These are phyloP conservation scores for Ranitomeya variabilis DNA, from an alignment of 2,113 vertebrate species.

Conservation along the genomic window DNA sequence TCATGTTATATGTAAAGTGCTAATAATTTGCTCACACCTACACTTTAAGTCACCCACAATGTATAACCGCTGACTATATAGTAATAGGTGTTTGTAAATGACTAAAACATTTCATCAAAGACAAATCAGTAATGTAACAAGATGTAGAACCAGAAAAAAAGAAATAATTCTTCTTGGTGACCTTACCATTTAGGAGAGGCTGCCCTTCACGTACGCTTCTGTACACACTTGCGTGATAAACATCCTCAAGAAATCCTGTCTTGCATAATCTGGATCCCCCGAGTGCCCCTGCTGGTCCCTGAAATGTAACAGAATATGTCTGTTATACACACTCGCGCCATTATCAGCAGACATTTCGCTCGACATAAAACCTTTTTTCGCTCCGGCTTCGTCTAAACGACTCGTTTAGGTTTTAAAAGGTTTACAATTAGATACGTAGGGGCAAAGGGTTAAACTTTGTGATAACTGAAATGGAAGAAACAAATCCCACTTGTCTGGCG, in stretches of 20 bases:
- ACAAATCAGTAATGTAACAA: background rate
- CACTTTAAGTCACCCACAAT: background rate
- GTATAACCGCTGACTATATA: background rate
- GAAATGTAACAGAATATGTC: conserved; percentile 71
- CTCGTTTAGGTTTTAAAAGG: conserved; percentile 80
- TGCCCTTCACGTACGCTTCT: conserved; percentile 83
- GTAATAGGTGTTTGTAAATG: background rate
- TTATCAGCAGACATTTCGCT: conserved; percentile 69
- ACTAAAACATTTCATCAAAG: background rate
- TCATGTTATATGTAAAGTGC: background rate
- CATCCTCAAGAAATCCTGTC: conserved; percentile 93
- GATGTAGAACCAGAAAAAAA: too few relatives aligned
- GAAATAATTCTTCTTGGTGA: conserved; percentile 45
- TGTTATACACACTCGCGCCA: conserved; percentile 63
- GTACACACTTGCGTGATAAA: conserved; percentile 85
- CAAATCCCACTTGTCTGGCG: conserved; percentile 87
- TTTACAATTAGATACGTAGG: conserved; percentile 80
- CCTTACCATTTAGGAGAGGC: conserved; percentile 88
- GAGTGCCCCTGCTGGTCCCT: conserved; percentile 86
- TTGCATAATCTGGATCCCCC: conserved; percentile 84
- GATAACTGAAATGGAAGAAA: conserved; percentile 82
- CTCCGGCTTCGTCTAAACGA: conserved; percentile 74
- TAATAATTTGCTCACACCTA: background rate
- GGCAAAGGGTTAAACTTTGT: conserved; percentile 92
- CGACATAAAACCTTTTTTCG: conserved; percentile 66